Evolutionary conservation across 2,888 invertebrate species (phyloP), one percentile per base, ranked within the genome.

Genomic region (Drosophila meridionalis): DNA sequence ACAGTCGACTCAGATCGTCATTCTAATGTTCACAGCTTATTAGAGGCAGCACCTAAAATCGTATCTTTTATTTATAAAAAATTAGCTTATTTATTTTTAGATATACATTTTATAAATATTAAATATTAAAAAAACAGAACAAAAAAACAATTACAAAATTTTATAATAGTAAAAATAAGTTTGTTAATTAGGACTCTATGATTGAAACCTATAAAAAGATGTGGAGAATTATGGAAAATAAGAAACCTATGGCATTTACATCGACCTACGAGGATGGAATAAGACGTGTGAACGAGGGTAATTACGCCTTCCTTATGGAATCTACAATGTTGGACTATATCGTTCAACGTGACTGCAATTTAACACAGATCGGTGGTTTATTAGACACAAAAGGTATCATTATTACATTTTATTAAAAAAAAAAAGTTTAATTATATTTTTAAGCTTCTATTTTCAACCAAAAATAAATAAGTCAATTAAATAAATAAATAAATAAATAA

Each of bases 301-400:
- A 97, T 91, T 98, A 97, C 92, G 98, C 98, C 32, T 98, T 97
- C 90, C 94, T 98, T 34, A 97, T 98, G 96, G 98, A 98, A 92
- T 97, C 97, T 2, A 96, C 97, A 0, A 97, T 96, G 95, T 93
- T 98, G 43, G 98, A 98, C 91, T 98, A 97, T 92, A 95, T 95
- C 75, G 96, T 97, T 47, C 96, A 96, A 92, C 93, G 97, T 45
- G 95, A 97, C 90, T 98, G 98, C 91, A 97, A 97, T 92, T 94
- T 98, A 48, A 97, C 97, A 28, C 97, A 97, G 94, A 96, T 98
- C 60, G 97, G 97, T 0, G 97, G 97, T 1, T 94, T 97, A 6
- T 93, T 97, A 1, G 97, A 97, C 91, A 96, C 96, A 32, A 97
- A 97, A 92, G 97, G 97, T 78, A 64, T 7, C 20, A 20, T 20